Base-by-base conservation (phyloP, 2,113 vertebrate genomes). In the Rhinopomastus cyanomelas region DNA sequence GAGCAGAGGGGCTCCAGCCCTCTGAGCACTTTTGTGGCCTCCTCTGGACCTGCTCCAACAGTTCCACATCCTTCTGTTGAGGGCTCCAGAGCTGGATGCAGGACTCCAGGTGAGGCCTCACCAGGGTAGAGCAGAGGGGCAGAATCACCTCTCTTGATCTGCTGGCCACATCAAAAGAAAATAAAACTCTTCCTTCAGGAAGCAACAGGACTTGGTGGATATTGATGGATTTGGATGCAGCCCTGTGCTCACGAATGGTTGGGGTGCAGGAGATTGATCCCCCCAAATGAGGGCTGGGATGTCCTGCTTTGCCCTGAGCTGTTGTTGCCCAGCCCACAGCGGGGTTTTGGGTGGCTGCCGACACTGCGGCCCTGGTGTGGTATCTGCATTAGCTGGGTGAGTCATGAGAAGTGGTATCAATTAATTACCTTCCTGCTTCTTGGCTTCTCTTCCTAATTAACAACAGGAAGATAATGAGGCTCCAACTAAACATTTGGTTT, bases 401-500 rank as follows among this genome's bases (percentile, higher is more conserved):
- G 73, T 93, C 95, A 93, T 73, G 39, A 26, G 85, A 62, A 88
- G 57, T 87, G 52, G 56, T 21, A 48, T 25, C 48, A 92, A 90
- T 84, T 93, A 94, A 95, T 95, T 84, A 46, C 62, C 26, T 48
- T 87, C 87, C 66, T 51, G 48, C 5, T 67, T 86, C 93, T 92
- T 81, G 77, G 69, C 87, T 95, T 78, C 78, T 55, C 89, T 67
- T 69, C 0, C 1, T 78, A 90, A 92, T 93, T 94, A 92, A 84
- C 8, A 0, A 27, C 81, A 75, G 75, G 84, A 78, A 95, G 87
- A 87, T 88, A 91, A 91, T 44, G 75, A 92, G 81, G 19, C 81
- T 88, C n/a, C 69, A 87, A 20, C 12, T n/a, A 75, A 94, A 49
- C 66, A 60, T 55, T 94, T 75, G 53, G 75, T 91, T 66, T 79